These are phyloP conservation scores for Atrichornis clamosus DNA, from an alignment of 2,113 vertebrate genomes.

Conservation along the genomic window DNA sequence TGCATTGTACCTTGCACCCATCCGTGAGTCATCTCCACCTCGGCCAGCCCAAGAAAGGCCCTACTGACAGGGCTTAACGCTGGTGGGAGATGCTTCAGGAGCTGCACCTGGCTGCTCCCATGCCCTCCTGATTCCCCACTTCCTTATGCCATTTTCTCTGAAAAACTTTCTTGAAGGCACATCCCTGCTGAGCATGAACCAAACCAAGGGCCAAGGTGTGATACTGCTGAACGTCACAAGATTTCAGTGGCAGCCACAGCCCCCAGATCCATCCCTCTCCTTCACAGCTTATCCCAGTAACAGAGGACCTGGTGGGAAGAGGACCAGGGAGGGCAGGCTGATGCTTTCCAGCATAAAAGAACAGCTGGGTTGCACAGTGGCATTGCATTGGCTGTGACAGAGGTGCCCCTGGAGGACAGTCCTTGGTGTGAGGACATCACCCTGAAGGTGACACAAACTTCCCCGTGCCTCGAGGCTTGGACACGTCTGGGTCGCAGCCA, in stretches of 20 bases:
- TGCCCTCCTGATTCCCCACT: background rate
- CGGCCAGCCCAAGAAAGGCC: background rate
- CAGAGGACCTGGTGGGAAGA: background rate
- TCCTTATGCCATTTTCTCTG: background rate
- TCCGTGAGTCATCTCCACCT: background rate
- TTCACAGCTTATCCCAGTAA: background rate
- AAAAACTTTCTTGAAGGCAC: background rate
- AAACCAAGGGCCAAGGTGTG: background rate
- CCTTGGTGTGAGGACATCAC: background rate
- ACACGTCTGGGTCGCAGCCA: accelerated
- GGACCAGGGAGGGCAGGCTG: background rate
- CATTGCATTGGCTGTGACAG: background rate
- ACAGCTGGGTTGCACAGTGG: background rate
- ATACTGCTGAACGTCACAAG: background rate
- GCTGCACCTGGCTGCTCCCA: too few species aligned
- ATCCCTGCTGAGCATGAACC: background rate
- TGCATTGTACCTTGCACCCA: accelerated
- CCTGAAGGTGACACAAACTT: background rate
- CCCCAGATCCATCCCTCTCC: background rate
- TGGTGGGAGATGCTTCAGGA: background rate
- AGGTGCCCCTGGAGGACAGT: accelerated
- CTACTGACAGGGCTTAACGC: accelerated
- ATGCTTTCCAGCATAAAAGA: background rate
- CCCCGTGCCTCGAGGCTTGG: accelerated
- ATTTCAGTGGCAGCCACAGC: background rate